Conservation (phyloP, 2,113 vertebrate species). For the Cranoglanis bouderius region DNA sequence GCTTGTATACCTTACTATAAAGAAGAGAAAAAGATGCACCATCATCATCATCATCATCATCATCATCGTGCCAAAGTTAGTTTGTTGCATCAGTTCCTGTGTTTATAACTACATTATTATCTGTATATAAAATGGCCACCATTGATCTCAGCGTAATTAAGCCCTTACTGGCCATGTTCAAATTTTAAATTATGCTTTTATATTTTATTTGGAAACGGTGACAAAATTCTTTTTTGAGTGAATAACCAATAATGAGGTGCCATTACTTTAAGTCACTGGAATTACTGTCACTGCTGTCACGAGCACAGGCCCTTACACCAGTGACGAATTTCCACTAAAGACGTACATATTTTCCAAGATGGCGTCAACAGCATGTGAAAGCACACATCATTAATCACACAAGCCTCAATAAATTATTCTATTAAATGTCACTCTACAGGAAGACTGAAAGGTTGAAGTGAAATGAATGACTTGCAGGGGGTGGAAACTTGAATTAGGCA, state of each 20-base stretch:
- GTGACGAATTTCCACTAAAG: no score
- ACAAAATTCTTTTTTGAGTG: no score
- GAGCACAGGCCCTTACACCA: no score
- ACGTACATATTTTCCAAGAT: no score
- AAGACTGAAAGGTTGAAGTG: no score
- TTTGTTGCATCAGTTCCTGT: not conserved
- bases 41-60: not conserved
- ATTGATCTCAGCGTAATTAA: not conserved
- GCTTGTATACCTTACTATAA: not conserved
- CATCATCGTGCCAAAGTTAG: not conserved
- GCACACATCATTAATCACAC: not conserved
- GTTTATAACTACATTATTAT: not conserved
- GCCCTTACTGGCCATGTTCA: no score
- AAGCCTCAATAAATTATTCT: no score
- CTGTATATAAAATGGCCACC: not conserved
- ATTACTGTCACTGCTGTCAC: not conserved
- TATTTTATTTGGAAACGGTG: no score
- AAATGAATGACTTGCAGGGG: not conserved
- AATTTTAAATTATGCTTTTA: no score
- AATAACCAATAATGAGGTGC: not conserved
- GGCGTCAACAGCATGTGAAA: not conserved
- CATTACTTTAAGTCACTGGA: not conserved
- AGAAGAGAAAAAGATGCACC: not conserved
- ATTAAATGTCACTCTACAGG: no score
- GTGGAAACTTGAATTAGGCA: not conserved